A percentile compares a stretch with the other conserved stretches of the same genome.
These are phyloP conservation scores for Rallus crepitans DNA, from an alignment of 2,797 vertebrate species.

Conservation along the genomic window DNA sequence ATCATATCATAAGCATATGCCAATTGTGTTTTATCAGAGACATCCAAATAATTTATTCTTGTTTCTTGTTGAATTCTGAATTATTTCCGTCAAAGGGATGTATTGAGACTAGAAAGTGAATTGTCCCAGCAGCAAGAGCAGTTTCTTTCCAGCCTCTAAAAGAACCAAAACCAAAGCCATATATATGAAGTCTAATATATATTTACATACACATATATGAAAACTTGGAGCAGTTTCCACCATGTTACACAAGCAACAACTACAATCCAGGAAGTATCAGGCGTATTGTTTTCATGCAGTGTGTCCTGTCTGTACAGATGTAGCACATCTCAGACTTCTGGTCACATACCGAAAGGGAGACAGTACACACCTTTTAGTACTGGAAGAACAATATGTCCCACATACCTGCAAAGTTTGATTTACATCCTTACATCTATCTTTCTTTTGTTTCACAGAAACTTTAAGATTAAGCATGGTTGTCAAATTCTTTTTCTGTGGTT, in stretches of 20 bases:
- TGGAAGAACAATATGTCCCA: not conserved
- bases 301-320: rapidly evolving
- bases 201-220: not conserved
- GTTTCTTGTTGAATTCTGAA: not conserved
- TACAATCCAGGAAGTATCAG: not conserved
- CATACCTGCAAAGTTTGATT: not conserved
- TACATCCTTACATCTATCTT: not conserved
- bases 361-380: not conserved
- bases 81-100: not conserved
- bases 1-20: not conserved
- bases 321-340: not conserved
- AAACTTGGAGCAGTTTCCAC: not conserved
- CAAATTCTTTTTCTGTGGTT: not conserved
- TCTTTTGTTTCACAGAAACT: not conserved
- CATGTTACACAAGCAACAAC: not conserved
- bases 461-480: not conserved
- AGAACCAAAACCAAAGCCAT: too few relatives aligned
- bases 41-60: not conserved
- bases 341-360: not conserved
- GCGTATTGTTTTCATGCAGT: not conserved
- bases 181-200: not conserved
- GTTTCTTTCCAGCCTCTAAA: not conserved
- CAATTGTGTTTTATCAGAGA: not conserved
- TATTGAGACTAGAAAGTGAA: not conserved
- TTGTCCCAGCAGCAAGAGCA: not conserved